A percentile compares a stretch with the other conserved stretches of the same genome.
These are phyloP conservation scores for Myiotriccus ornatus DNA, from an alignment of 2,797 vertebrate species.

Conservation along the genomic window DNA sequence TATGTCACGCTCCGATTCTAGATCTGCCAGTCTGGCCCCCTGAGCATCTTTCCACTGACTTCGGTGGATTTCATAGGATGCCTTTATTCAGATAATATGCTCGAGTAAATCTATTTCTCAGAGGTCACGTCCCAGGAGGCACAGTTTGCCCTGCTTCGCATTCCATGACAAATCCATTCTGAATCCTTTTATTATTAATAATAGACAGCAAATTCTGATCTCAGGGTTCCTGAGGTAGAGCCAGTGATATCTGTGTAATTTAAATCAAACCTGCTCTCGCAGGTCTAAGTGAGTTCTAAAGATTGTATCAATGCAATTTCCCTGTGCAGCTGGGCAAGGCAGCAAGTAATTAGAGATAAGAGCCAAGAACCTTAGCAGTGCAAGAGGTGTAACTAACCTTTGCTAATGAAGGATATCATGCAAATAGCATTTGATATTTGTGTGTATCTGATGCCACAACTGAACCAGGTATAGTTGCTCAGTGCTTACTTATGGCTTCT, in stretches of 20 bases:
- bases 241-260: constrained; percentile 44
- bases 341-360: constrained; percentile 48
- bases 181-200: constrained; percentile 60
- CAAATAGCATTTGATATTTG: constrained; percentile 24
- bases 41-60: background rate
- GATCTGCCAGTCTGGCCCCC: background rate
- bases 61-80: background rate
- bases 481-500: background rate
- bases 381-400: constrained; percentile 55
- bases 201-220: constrained; percentile 51
- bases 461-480: background rate
- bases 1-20: background rate
- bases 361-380: constrained; percentile 21
- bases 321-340: constrained; percentile 59
- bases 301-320: constrained; percentile 61
- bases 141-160: background rate
- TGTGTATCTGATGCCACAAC: background rate
- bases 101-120: constrained; percentile 31
- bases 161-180: constrained; percentile 45
- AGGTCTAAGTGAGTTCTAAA: constrained; percentile 49
- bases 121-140: constrained; percentile 22
- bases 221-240: constrained; percentile 29
- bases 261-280: constrained; percentile 35
- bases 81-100: background rate
- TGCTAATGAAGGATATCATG: constrained; percentile 51